Conservation (phyloP, 2,888 invertebrate genomes). For the Pseudococcus viburni region DNA sequence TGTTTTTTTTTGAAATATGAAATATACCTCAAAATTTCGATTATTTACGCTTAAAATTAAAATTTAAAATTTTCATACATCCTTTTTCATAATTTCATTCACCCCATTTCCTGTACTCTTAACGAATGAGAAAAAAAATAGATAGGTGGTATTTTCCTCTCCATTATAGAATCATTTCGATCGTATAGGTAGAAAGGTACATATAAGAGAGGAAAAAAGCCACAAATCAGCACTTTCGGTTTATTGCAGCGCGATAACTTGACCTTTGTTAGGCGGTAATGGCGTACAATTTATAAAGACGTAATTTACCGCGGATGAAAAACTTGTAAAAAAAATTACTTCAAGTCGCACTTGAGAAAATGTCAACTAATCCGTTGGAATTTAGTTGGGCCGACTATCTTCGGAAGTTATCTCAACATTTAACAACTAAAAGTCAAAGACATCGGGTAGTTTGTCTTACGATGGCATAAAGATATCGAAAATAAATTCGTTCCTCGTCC, state of each 20-base stretch:
- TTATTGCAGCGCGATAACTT: neutral
- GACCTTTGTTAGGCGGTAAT: slow-evolving; percentile 6
- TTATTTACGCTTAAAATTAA: too few species aligned
- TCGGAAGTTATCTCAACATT: slow-evolving; percentile 37
- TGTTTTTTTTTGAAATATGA: too few species aligned
- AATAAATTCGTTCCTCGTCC: slow-evolving; percentile 35
- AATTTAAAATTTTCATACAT: too few species aligned
- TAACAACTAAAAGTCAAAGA: slow-evolving; percentile 26
- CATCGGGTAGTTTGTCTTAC: slow-evolving; percentile 25
- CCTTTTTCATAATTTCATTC: too few species aligned
- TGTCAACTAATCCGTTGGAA: slow-evolving; percentile 33
- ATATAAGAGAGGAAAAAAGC: neutral
- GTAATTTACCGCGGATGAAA: slow-evolving; percentile 11
- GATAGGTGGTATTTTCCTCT: too few species aligned
- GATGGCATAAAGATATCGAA: slow-evolving; percentile 54
- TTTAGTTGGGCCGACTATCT: neutral
- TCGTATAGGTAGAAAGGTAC: neutral
- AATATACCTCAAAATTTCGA: too few species aligned
- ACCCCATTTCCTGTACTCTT: too few species aligned
- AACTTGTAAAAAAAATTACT: slow-evolving; percentile 37
- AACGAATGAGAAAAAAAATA: too few species aligned
- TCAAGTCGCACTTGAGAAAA: slow-evolving; percentile 1
- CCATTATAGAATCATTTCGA: neutral
- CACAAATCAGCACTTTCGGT: slow-evolving; percentile 16
- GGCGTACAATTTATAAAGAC: slow-evolving; percentile 4